A percentile compares a stretch with the other conserved stretches of the same genome.
Evolutionary conservation across 2,113 vertebrate genomes (phyloP).

Genomic region (Hemiprocne comata): DNA sequence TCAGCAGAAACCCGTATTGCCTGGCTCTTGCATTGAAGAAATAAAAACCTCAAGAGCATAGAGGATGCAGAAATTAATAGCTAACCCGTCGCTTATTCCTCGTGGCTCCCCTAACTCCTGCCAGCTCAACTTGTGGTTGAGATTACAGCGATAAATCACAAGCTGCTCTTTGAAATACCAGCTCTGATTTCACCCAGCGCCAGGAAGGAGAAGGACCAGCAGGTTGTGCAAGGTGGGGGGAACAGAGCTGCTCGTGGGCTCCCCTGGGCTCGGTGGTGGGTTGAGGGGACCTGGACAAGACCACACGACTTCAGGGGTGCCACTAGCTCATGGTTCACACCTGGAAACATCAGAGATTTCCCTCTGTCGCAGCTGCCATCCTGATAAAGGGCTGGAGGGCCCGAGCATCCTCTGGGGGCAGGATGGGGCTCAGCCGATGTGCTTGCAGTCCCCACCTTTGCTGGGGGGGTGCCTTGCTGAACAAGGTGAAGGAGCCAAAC

Average conservation of each 20-base stretch:
- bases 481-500: not conserved
- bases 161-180: slow-evolving; percentile 63
- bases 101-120: slow-evolving; percentile 48
- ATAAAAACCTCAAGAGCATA: slow-evolving; percentile 44
- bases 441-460: too few relatives aligned
- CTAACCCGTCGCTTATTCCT: not conserved
- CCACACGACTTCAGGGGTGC: rapidly evolving
- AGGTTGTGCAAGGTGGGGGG: slow-evolving; percentile 24
- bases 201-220: not conserved
- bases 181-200: slow-evolving; percentile 53
- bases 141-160: slow-evolving; percentile 67
- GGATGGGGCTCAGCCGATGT: not conserved
- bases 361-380: rapidly evolving
- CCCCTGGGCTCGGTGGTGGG: not conserved
- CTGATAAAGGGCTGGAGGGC: not conserved
- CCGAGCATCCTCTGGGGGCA: not conserved
- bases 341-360: not conserved
- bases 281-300: rapidly evolving
- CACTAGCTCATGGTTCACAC: rapidly evolving
- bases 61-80: slow-evolving; percentile 49
- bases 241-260: rapidly evolving
- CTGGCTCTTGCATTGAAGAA: not conserved
- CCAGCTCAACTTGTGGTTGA: slow-evolving; percentile 66
- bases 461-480: not conserved
- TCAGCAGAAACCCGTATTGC: not conserved